A percentile compares a stretch with the other conserved stretches of the same genome.
Conservation (phyloP, 2,113 vertebrate species). For the Monopterus albus region DNA sequence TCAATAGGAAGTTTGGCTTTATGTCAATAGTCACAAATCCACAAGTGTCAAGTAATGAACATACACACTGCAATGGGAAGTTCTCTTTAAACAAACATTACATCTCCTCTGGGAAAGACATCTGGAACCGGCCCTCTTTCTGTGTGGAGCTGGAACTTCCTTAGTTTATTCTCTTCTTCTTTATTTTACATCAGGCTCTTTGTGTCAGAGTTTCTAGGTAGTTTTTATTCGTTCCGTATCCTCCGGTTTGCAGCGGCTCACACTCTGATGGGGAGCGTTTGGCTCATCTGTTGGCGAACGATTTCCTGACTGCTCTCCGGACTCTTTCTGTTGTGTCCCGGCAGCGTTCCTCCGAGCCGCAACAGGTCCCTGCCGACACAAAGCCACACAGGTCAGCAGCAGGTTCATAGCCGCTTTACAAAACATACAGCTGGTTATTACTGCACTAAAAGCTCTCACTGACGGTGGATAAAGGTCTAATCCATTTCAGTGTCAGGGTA, state of each 20-base stretch:
- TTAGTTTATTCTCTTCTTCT: constrained; percentile 45
- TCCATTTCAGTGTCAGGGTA: constrained; percentile 29
- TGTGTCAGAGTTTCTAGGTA: constrained; percentile 67
- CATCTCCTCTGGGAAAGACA: constrained; percentile 50
- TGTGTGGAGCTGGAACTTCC: constrained; percentile 18
- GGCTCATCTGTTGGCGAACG: constrained; percentile 83
- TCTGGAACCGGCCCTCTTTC: constrained; percentile 47
- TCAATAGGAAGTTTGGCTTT: constrained; percentile 75
- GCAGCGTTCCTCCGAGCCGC: constrained; percentile 82
- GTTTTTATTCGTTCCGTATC: constrained; percentile 34
- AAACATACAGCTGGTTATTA: constrained; percentile 37
- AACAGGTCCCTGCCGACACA: constrained; percentile 80
- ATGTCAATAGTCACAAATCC: constrained; percentile 76
- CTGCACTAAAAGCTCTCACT: constrained; percentile 32
- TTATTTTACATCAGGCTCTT: constrained; percentile 69
- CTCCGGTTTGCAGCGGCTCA: constrained; percentile 43
- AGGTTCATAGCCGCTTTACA: constrained; percentile 47
- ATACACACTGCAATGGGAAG: constrained; percentile 67
- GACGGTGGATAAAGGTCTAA: constrained; percentile 38
- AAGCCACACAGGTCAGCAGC: constrained; percentile 54
- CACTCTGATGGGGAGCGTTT: constrained; percentile 83
- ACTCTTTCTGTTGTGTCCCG: constrained; percentile 85
- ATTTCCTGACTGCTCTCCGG: constrained; percentile 80
- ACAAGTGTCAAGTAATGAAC: constrained; percentile 78
- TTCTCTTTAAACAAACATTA: constrained; percentile 62